Conservation (phyloP, 2,888 invertebrate genomes). For the Dilophus febrilis region DNA sequence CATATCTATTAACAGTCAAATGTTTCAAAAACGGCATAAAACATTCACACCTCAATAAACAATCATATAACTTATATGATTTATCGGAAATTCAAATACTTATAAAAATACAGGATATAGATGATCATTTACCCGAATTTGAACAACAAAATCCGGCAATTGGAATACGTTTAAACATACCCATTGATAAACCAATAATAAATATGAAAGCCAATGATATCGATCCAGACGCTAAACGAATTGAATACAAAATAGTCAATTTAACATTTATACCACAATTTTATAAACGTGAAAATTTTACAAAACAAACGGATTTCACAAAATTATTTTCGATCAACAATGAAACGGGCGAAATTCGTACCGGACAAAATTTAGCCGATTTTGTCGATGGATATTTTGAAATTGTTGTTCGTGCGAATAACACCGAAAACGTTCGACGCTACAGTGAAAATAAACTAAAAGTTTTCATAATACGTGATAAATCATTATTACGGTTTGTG, state of each 20-base stretch:
- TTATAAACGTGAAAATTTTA: constrained; percentile 30
- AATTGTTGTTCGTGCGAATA: constrained; percentile 42
- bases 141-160: constrained; percentile 42
- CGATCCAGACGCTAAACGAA: constrained; percentile 47
- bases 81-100: constrained; percentile 48
- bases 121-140: constrained; percentile 58
- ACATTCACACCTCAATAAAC: constrained; percentile 27
- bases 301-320: constrained; percentile 29
- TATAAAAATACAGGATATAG: constrained; percentile 48
- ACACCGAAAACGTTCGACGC: constrained; percentile 34
- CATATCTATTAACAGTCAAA: constrained; percentile 45
- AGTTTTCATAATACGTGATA: constrained; percentile 54
- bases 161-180: constrained; percentile 57
- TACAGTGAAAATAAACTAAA: constrained; percentile 33
- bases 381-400: constrained; percentile 49
- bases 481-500: constrained; percentile 53
- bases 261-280: constrained; percentile 36
- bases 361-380: constrained; percentile 45
- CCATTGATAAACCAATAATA: constrained; percentile 51
- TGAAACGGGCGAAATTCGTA: constrained; percentile 51
- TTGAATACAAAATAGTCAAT: constrained; percentile 43
- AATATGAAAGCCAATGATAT: constrained; percentile 48
- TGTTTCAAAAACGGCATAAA: constrained; percentile 42
- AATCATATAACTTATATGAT: constrained; percentile 47
- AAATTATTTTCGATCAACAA: constrained; percentile 45